phyloP scores from a whole-genome alignment of 1,140 invertebrate species.

The Drosophila malerkotliana region DNA sequence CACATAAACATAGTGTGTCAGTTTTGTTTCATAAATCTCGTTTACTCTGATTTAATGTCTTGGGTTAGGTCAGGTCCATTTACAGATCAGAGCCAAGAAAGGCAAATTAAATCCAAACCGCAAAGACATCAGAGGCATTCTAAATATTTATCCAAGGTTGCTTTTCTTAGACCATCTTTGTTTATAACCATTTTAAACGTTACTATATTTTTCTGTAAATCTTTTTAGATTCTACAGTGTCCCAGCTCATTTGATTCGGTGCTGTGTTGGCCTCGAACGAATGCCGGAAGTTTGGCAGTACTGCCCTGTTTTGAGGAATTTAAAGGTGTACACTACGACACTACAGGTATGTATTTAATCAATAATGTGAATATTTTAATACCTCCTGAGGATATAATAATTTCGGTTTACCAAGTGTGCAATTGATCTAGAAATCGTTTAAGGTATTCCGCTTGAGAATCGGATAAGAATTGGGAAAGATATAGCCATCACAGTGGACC shows the following conservation, averaged over 20 bases:
- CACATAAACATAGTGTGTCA: constrained; percentile 17
- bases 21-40: constrained; percentile 28
- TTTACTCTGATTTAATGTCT: constrained; percentile 17
- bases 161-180: constrained; percentile 11
- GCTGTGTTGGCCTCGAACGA: constrained; percentile 91
- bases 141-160: constrained; percentile 26
- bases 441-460: too few species aligned
- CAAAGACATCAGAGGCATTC: constrained; percentile 3
- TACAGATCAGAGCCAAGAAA: constrained; percentile 2
- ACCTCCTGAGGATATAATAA: too few species aligned
- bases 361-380: not conserved
- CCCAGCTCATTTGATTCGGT: constrained; percentile 88
- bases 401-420: too few species aligned
- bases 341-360: constrained; percentile 85
- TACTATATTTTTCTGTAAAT: not conserved
- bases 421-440: too few species aligned
- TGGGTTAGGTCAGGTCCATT: constrained; percentile 23
- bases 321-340: constrained; percentile 90
- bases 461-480: too few species aligned
- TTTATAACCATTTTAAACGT: not conserved
- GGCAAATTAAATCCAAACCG: constrained; percentile 20
- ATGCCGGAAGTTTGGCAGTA: constrained; percentile 86
- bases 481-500: too few species aligned
- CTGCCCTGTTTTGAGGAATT: constrained; percentile 91
- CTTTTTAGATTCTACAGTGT: constrained; percentile 81